Conservation (phyloP, 2,888 invertebrate genomes). For the Caenorhabditis plicata region DNA sequence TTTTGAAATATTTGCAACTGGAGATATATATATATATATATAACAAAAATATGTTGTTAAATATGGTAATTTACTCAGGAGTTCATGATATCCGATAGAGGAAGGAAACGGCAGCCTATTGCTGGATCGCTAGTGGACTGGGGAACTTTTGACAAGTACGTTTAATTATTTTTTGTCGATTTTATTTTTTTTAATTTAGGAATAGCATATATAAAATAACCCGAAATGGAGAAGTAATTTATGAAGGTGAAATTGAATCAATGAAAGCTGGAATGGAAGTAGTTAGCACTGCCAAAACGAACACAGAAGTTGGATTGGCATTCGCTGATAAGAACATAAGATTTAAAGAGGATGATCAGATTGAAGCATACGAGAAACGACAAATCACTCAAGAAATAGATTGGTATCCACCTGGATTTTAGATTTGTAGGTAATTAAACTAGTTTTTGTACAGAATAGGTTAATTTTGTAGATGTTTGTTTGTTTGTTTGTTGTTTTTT, state of each 20-base stretch:
- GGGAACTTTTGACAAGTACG: slow-evolving; percentile 60
- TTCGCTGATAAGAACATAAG: slow-evolving; percentile 48
- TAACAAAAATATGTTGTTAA: slow-evolving; percentile 69
- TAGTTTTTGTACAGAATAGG: not conserved
- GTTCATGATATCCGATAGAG: slow-evolving; percentile 74
- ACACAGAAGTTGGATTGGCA: slow-evolving; percentile 46
- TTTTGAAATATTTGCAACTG: too few relatives aligned
- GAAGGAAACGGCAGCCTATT: slow-evolving; percentile 73
- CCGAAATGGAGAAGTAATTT: slow-evolving; percentile 40
- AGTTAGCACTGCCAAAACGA: slow-evolving; percentile 44
- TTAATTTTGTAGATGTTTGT: slow-evolving; percentile 10
- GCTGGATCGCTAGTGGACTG: slow-evolving; percentile 61
- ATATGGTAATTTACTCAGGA: slow-evolving; percentile 70
- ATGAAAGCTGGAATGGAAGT: slow-evolving; percentile 57
- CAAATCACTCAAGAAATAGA: slow-evolving; percentile 74
- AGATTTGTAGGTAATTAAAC: not conserved
- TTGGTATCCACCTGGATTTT: slow-evolving; percentile 67
- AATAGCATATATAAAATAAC: slow-evolving; percentile 46
- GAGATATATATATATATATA: too few relatives aligned
- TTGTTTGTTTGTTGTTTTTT: slow-evolving; percentile 2
- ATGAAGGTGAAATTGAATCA: slow-evolving; percentile 59
- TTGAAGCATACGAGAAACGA: slow-evolving; percentile 79
- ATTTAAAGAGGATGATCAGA: slow-evolving; percentile 72
- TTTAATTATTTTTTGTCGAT: slow-evolving; percentile 6
- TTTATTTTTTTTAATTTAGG: slow-evolving; percentile 16